These are phyloP conservation scores for Aphodius sticticus DNA, from an alignment of 2,888 invertebrate species.

Conservation along the genomic window DNA sequence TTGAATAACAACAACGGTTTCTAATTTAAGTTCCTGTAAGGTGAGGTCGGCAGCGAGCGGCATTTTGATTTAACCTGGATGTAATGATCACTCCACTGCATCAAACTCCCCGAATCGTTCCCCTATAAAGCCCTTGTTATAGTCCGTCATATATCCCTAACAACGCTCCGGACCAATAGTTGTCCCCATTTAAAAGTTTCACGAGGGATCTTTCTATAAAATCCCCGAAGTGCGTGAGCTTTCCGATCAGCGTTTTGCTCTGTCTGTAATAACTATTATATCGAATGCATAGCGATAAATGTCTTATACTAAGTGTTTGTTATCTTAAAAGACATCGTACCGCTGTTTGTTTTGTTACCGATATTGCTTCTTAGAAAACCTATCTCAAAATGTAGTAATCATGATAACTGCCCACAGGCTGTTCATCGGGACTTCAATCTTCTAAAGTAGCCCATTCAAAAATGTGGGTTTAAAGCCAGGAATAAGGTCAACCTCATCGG, in stretches of 20 bases:
- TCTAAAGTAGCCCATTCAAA: neutral
- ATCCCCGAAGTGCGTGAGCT: neutral
- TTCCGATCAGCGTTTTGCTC: neutral
- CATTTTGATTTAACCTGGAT: neutral
- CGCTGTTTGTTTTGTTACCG: neutral
- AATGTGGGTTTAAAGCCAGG: neutral
- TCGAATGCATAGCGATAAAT: neutral
- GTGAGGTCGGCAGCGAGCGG: neutral
- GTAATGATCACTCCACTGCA: neutral
- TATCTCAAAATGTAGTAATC: neutral
- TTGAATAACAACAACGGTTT: constrained; percentile 19
- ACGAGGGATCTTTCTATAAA: neutral
- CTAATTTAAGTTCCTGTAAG: constrained; percentile 14
- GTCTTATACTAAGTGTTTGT: no score
- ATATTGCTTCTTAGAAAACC: neutral
- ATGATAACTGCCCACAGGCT: neutral
- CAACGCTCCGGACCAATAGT: neutral
- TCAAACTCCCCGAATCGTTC: neutral
- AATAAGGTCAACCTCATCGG: neutral
- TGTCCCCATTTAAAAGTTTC: neutral
- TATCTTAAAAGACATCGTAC: neutral
- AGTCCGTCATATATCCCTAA: neutral
- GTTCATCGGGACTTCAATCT: neutral
- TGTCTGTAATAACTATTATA: neutral
- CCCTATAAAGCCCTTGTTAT: neutral